Evolutionary conservation across 2,888 invertebrate genomes (phyloP).

Genomic region (Dione vanillae): DNA sequence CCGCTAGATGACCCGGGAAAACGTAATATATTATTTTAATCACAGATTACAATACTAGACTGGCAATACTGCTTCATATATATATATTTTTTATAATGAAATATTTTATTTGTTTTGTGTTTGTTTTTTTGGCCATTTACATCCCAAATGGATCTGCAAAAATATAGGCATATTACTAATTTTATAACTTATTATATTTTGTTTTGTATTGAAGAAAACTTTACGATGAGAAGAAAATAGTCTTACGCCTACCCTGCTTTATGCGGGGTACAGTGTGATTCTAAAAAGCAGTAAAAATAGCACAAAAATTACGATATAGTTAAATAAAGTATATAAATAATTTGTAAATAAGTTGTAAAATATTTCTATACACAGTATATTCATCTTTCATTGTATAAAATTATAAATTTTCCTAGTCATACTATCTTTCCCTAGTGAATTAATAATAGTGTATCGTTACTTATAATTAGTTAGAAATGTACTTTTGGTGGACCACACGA

Average conservation of each 20-base stretch:
- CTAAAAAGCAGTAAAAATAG: too few relatives aligned
- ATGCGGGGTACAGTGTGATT: too few relatives aligned
- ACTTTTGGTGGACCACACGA: constrained; percentile 54
- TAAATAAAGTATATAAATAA: too few relatives aligned
- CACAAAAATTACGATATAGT: too few relatives aligned
- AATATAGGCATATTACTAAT: too few relatives aligned
- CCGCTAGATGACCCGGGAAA: background rate
- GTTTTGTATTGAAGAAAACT: too few relatives aligned
- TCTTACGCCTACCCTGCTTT: too few relatives aligned
- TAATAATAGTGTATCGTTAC: constrained; percentile 1
- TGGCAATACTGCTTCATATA: background rate
- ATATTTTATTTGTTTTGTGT: background rate
- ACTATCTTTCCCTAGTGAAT: constrained; percentile 3
- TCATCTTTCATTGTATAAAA: too few relatives aligned
- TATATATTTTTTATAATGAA: constrained; percentile 1
- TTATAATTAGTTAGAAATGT: constrained; percentile 60
- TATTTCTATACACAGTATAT: too few relatives aligned
- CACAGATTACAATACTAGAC: background rate
- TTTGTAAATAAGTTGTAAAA: too few relatives aligned
- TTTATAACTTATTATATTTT: background rate
- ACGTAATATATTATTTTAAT: background rate
- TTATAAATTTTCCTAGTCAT: too few relatives aligned
- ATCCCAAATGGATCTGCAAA: background rate
- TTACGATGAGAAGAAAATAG: too few relatives aligned
- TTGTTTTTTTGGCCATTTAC: background rate